These are phyloP conservation scores for Corvus hawaiiensis DNA, from an alignment of 2,113 vertebrate genomes.

Conservation along the genomic window DNA sequence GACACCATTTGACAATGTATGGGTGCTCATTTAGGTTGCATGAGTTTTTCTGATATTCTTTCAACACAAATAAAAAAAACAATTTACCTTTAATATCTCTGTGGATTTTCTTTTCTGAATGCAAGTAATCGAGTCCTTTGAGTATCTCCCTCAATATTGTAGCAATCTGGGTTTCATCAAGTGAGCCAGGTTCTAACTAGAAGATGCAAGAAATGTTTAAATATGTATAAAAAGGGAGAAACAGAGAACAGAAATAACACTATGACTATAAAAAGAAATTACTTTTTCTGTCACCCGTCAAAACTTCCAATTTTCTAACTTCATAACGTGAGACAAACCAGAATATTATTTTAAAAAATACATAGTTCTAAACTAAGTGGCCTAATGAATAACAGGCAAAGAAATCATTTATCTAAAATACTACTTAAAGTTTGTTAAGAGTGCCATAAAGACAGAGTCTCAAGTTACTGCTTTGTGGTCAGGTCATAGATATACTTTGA, in stretches of 20 bases:
- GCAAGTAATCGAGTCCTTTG: conserved; percentile 95
- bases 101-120: conserved; percentile 99
- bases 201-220: neutral
- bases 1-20: neutral
- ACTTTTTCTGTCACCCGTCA: neutral
- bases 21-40: neutral
- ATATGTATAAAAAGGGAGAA: neutral
- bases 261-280: neutral
- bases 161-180: conserved; percentile 95
- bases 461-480: neutral
- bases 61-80: neutral
- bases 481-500: neutral
- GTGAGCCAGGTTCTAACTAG: conserved; percentile 90
- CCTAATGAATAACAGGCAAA: neutral
- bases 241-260: neutral
- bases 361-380: neutral
- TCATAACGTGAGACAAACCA: neutral
- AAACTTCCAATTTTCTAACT: neutral
- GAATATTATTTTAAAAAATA: neutral
- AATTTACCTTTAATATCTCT: conserved; percentile 94
- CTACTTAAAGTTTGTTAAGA: neutral
- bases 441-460: neutral
- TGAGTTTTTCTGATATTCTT: neutral
- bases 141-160: conserved; percentile 96
- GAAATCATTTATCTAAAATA: neutral